Evolutionary conservation across 2,113 vertebrate genomes (phyloP).

Genomic region (Tetraodon nigroviridis): DNA sequence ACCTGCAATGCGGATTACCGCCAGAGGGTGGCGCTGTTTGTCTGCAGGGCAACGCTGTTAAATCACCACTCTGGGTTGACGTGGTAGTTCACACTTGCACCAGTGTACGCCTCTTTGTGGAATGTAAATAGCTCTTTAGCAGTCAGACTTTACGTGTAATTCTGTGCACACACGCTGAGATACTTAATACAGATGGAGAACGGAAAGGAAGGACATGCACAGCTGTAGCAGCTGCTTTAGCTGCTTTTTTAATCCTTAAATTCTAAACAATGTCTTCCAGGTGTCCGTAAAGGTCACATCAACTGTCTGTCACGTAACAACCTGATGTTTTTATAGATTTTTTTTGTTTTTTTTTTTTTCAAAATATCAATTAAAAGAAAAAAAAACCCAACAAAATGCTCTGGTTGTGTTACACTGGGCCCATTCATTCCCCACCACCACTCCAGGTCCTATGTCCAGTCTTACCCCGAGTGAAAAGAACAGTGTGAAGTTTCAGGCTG

Average conservation of each 20-base stretch:
- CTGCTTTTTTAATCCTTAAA: too few relatives aligned
- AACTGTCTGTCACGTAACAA: too few relatives aligned
- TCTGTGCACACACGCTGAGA: constrained; percentile 12
- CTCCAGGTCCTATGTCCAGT: background rate
- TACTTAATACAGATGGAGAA: constrained; percentile 23
- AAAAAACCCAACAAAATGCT: background rate
- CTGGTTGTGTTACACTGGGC: background rate
- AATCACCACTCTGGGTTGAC: background rate
- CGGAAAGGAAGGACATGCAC: constrained; percentile 7
- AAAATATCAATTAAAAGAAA: too few relatives aligned
- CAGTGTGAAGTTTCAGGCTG: constrained; percentile 87
- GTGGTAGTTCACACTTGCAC: background rate
- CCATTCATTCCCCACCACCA: background rate
- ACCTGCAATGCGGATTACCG: constrained; percentile 3
- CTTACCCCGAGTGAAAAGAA: constrained; percentile 90
- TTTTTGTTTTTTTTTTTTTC: too few relatives aligned
- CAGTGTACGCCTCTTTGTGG: constrained; percentile 22
- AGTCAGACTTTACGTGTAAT: constrained; percentile 24
- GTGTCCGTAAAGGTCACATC: too few relatives aligned
- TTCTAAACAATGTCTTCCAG: too few relatives aligned
- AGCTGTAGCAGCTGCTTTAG: background rate
- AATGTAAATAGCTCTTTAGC: constrained; percentile 40
- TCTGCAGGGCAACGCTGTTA: background rate
- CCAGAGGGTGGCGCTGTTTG: constrained; percentile 55
- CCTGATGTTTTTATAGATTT: too few relatives aligned